Evolutionary conservation across 1,140 invertebrate species (phyloP).

Genomic region (Neodiprion pinetum): DNA sequence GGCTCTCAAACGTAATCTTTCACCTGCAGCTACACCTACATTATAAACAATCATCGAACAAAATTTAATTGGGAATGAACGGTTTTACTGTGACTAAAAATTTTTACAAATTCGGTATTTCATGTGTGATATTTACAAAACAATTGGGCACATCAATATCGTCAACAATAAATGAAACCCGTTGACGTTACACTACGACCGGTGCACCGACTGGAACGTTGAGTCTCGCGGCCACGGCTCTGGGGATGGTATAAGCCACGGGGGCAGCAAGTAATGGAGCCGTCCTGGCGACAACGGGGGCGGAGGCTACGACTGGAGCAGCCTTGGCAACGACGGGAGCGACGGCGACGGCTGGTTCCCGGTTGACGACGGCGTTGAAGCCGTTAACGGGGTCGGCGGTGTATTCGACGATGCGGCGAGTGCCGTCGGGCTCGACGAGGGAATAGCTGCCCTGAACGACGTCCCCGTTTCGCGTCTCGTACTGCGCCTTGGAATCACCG

Average conservation of each 20-base stretch:
- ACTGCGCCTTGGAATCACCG: conserved; percentile 63
- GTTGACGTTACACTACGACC: not conserved
- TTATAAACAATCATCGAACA: too few relatives aligned
- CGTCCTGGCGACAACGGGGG: conserved; percentile 53
- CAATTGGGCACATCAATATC: too few relatives aligned
- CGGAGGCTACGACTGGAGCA: conserved; percentile 1
- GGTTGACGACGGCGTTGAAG: conserved; percentile 71
- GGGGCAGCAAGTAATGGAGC: conserved; percentile 8
- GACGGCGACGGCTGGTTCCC: conserved; percentile 59
- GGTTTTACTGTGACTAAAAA: too few relatives aligned
- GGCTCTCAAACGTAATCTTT: too few relatives aligned
- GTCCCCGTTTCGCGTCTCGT: conserved; percentile 62
- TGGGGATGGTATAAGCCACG: conserved; percentile 31
- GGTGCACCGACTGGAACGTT: conserved; percentile 23
- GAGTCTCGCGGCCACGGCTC: conserved; percentile 42
- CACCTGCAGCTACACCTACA: too few relatives aligned
- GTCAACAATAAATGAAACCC: too few relatives aligned
- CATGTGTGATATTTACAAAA: too few relatives aligned
- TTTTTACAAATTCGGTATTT: too few relatives aligned
- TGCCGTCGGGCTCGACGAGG: conserved; percentile 63
- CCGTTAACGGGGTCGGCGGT: conserved; percentile 68
- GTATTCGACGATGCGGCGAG: conserved; percentile 68
- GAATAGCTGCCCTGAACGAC: conserved; percentile 63
- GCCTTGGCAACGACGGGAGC: conserved; percentile 37
- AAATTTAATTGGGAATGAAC: too few relatives aligned